These are phyloP conservation scores for Xerus inauris DNA, from an alignment of 2,113 vertebrate genomes.

Conservation along the genomic window DNA sequence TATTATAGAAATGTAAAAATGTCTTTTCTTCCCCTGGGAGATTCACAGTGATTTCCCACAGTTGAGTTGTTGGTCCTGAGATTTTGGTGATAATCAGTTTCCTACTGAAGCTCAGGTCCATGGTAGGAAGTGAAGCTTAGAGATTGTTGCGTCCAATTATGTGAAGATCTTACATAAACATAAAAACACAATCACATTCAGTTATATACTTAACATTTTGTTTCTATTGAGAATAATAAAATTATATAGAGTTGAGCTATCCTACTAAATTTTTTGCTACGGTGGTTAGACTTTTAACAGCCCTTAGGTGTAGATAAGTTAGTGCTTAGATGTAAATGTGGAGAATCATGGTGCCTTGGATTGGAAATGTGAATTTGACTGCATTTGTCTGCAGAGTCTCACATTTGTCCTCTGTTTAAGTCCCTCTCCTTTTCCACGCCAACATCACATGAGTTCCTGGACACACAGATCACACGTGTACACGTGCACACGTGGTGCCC, in stretches of 20 bases:
- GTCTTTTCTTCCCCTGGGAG: neutral
- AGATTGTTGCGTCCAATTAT: neutral
- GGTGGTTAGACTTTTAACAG: neutral
- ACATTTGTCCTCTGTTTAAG: neutral
- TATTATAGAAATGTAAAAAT: neutral
- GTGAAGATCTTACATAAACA: neutral
- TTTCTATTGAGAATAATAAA: slow-evolving; percentile 63
- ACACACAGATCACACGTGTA: too few species aligned
- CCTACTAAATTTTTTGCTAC: neutral
- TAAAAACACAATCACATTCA: neutral
- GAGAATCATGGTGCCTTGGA: neutral
- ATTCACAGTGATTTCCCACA: neutral
- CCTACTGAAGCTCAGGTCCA: neutral
- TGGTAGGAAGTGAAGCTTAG: neutral
- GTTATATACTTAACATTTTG: neutral
- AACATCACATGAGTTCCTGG: too few species aligned
- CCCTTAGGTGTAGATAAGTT: slow-evolving; percentile 18
- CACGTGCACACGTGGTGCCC: neutral
- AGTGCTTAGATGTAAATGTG: neutral
- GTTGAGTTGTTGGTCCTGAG: neutral
- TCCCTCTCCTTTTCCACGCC: neutral
- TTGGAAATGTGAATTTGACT: neutral
- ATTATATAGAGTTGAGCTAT: slow-evolving; percentile 19
- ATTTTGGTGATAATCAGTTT: neutral
- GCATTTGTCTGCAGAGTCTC: neutral